These are phyloP conservation scores for Microdon myrmicae DNA, from an alignment of 2,888 invertebrate species.

Conservation along the genomic window DNA sequence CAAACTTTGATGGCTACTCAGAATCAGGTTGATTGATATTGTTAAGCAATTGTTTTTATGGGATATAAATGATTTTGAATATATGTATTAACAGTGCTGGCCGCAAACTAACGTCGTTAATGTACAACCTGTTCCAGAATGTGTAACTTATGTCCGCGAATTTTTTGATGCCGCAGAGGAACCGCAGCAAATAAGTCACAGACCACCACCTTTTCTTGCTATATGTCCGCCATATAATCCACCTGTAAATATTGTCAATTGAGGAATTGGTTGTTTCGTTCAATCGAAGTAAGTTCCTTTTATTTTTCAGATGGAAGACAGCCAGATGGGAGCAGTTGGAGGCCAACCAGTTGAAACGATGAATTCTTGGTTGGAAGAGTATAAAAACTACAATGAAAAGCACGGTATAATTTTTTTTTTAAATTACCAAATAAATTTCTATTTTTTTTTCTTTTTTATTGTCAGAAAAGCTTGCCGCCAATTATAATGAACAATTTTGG, in stretches of 20 bases:
- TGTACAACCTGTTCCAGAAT: constrained; percentile 58
- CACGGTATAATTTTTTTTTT: constrained; percentile 67
- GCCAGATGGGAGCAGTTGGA: constrained; percentile 67
- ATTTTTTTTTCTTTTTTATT: neutral
- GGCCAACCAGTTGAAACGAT: constrained; percentile 59
- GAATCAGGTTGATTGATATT: constrained; percentile 9
- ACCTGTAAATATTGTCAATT: constrained; percentile 10
- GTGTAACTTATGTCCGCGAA: constrained; percentile 59
- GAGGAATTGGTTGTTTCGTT: neutral
- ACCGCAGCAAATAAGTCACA: constrained; percentile 32
- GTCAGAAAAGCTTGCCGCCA: constrained; percentile 71
- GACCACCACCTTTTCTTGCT: constrained; percentile 50
- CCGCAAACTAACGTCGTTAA: constrained; percentile 56
- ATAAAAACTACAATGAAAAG: constrained; percentile 70
- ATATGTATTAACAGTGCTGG: constrained; percentile 45
- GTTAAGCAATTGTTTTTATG: neutral
- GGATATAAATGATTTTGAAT: neutral
- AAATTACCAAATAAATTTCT: no score
- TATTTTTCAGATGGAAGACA: constrained; percentile 62
- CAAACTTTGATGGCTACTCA: constrained; percentile 2
- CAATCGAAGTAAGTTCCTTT: constrained; percentile 2
- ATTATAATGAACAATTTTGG: constrained; percentile 73
- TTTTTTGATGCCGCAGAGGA: constrained; percentile 61
- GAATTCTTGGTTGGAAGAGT: constrained; percentile 67
- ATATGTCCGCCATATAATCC: constrained; percentile 54